Base-by-base conservation (phyloP, 2,797 vertebrate species). In the Ficedula albicollis region DNA sequence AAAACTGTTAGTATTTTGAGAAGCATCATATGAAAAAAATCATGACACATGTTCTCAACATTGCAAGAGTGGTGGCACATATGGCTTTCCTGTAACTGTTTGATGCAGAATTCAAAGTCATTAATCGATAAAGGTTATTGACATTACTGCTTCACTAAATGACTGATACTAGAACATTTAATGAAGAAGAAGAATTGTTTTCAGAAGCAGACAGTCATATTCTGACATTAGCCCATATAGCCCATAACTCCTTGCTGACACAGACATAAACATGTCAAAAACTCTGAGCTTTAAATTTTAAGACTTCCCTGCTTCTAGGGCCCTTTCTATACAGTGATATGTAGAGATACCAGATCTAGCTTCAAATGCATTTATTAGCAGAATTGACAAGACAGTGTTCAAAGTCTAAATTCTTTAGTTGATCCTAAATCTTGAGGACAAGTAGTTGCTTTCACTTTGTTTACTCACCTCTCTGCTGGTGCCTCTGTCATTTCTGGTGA, bases 201-300 rank as follows among this genome's bases (percentile, higher is more conserved):
- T 83, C 49, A 84, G 73, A 84, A 94, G 64, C 29, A 89, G 69
- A 72, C 32, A 79, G 66, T 75, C 32, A 27, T 48, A 62, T 34
- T 68, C 67, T 52, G 66, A 78, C 6, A 32, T 87, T 39, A 55
- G 23, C 19, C 34, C 59, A 48, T 69, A 93, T 39, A 55, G 23
- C 21, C 34, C 59, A 48, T 62, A 93, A 87, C 22, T 92, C 64
- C 68, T 83, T 55, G 41, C 55, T 86, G 87, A 87, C 79, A 78
- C n/a, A 78, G 58, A 69, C 54, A 93, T 74, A 95, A 96, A 89
- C n/a, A 60, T 29, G 66, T 75, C 73, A 84, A 63, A 93, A 88
- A 41, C 30, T n/a, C 82, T 56, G 67, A 87, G 76, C 46, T 89
- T 85, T 77, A 88, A 38, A 78, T 86, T 90, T 88, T 44, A 81